Base-by-base conservation (phyloP, 2,888 invertebrate species). In the Lypha dubia region DNA sequence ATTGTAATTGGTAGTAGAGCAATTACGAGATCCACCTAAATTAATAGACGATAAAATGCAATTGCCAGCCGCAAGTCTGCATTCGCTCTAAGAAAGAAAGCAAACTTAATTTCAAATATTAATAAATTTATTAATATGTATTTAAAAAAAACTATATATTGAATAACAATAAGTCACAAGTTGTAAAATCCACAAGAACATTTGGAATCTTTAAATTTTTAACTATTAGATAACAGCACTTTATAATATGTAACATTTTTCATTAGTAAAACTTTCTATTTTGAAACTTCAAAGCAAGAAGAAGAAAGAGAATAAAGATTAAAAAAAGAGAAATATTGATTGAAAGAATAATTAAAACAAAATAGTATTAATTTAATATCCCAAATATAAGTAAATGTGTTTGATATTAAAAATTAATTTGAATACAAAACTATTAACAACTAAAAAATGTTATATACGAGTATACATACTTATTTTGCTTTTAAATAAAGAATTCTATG, bases 401-500 rank as follows among this genome's bases (percentile, higher is more conserved):
- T 75, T 58, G 56, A 41, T 20, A n/a, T n/a, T n/a, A n/a, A n/a
- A 73, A 41, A 35, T 60, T 17, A 17, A 63, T 17, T 20, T 13
- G 1, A 41, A 20, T 28, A 38, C 20, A 17, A 22, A 67, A 15
- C 67, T 38, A 46, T 35, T 13, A 73, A 62, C 32, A 6, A 44
- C 62, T 15, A 4, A 63, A 79, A 77, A 41, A 71, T 83, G 75
- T 79, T 79, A 73, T 74, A 84, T n/a, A n/a, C n/a, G n/a, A n/a
- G n/a, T n/a, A n/a, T n/a, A n/a, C n/a, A 9, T 32, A 35, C 28
- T 20, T 11, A 70, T 81, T 80, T 84, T 81, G 81, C 84, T 81
- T 81, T 81, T 77, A 70, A 82, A 84, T 84, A 84, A 84, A 84
- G 73, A 81, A 84, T 84, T 84, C 38, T 80, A 70, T 84, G 84